Percentiles rank a stretch among this genome's conserved stretches.
Evolutionary conservation across 2,113 vertebrate species (phyloP).

Genomic region (Sander lucioperca): DNA sequence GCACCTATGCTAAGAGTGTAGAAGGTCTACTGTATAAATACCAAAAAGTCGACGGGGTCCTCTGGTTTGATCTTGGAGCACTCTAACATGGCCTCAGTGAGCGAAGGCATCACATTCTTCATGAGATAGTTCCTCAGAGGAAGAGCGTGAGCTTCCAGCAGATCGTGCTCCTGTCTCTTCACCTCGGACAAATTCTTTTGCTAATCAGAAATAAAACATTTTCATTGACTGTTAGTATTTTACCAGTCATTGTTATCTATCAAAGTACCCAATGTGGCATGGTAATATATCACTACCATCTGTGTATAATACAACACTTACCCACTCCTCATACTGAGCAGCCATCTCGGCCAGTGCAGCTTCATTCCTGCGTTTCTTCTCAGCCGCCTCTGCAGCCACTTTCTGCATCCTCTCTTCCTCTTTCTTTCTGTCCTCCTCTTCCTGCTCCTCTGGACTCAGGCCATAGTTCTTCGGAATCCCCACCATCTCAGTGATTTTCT

Average conservation of each 20-base stretch:
- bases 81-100: slow-evolving; percentile 88
- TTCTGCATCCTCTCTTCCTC: slow-evolving; percentile 79
- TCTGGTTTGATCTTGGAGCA: slow-evolving; percentile 91
- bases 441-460: slow-evolving; percentile 86
- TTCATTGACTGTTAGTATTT: neutral
- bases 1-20: neutral
- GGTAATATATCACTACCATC: neutral
- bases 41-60: slow-evolving; percentile 94
- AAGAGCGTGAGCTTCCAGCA: slow-evolving; percentile 86
- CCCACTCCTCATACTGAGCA: slow-evolving; percentile 90
- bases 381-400: slow-evolving; percentile 77
- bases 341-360: slow-evolving; percentile 83
- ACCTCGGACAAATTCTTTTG: slow-evolving; percentile 86
- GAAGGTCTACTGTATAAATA: slow-evolving; percentile 59
- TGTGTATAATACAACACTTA: slow-evolving; percentile 70
- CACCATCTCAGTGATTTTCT: slow-evolving; percentile 86
- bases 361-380: slow-evolving; percentile 80
- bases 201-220: slow-evolving; percentile 68
- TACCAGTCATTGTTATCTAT: neutral
- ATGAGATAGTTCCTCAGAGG: slow-evolving; percentile 94
- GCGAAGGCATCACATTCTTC: slow-evolving; percentile 92
- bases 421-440: slow-evolving; percentile 77
- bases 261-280: neutral
- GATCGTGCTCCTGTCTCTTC: slow-evolving; percentile 88
- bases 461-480: slow-evolving; percentile 90